phyloP scores from a whole-genome alignment of 1,140 invertebrate species.

The Drosophila erecta region DNA sequence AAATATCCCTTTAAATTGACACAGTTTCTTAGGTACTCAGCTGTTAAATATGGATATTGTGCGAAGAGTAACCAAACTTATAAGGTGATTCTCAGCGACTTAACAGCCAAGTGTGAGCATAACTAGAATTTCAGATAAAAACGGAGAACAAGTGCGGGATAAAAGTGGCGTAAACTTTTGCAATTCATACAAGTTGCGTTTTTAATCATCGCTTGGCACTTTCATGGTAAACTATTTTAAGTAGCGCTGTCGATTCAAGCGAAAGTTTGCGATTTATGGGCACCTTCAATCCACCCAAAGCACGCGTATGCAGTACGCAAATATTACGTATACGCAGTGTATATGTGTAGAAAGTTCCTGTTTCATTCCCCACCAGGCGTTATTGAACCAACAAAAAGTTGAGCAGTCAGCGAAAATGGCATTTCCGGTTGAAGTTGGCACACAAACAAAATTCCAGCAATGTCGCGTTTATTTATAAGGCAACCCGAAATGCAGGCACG shows the following conservation, averaged over 20 bases:
- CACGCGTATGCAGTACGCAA: constrained; percentile 4
- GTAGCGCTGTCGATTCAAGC: constrained; percentile 36
- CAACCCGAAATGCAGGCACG: constrained; percentile 34
- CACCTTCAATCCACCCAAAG: constrained; percentile 9
- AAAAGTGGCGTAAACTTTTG: constrained; percentile 29
- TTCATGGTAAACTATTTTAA: constrained; percentile 41
- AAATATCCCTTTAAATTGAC: too few relatives aligned
- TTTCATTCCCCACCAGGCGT: not conserved
- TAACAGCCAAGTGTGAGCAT: not conserved
- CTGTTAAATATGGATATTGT: too few relatives aligned
- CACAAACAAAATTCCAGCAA: constrained; percentile 61
- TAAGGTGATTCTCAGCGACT: not conserved
- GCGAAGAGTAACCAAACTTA: too few relatives aligned
- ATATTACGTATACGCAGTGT: constrained; percentile 20
- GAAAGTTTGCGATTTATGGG: constrained; percentile 60
- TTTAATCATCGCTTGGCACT: constrained; percentile 47
- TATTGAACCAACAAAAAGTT: constrained; percentile 65
- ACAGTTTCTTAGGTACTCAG: too few relatives aligned
- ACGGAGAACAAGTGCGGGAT: not conserved
- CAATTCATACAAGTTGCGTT: constrained; percentile 51
- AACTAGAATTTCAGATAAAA: constrained; percentile 1
- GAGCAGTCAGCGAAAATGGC: constrained; percentile 57
- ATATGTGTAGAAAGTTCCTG: not conserved
- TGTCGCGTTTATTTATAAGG: constrained; percentile 67
- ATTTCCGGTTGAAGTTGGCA: constrained; percentile 66